These are phyloP conservation scores for Drosophila rhopaloa DNA, from an alignment of 1,140 invertebrate species.

Conservation along the genomic window DNA sequence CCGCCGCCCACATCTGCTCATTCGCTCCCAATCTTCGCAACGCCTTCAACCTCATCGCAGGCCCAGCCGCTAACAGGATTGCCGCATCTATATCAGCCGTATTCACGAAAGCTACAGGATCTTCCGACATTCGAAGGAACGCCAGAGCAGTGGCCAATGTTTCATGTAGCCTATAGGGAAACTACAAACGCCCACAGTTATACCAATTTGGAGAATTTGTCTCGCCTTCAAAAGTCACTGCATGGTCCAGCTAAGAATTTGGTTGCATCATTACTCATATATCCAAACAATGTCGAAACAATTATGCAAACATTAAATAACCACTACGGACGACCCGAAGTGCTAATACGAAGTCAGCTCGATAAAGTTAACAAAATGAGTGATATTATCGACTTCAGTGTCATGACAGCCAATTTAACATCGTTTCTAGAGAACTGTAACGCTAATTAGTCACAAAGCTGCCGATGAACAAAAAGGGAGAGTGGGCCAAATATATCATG, in stretches of 20 bases:
- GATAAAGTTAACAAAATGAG: background rate
- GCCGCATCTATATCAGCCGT: background rate
- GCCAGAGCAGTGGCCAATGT: background rate
- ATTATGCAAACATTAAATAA: background rate
- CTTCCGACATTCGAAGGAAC: background rate
- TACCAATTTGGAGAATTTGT: background rate
- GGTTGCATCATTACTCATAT: background rate
- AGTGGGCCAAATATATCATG: background rate
- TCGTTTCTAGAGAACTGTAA: background rate
- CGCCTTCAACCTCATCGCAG: background rate
- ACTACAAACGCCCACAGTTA: background rate
- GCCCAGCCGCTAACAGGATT: background rate
- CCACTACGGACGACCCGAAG: background rate
- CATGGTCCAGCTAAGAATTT: background rate
- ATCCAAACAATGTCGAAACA: background rate
- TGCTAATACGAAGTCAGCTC: background rate
- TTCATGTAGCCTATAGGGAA: background rate
- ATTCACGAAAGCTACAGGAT: constrained; percentile 3
- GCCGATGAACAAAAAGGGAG: background rate
- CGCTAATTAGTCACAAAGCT: background rate
- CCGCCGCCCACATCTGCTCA: background rate
- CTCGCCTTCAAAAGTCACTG: background rate
- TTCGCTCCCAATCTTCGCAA: background rate
- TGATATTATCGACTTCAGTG: background rate
- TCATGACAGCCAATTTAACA: constrained; percentile 5